A percentile compares a stretch with the other conserved stretches of the same genome.
Evolutionary conservation across 2,888 invertebrate species (phyloP).

Genomic region (Dendrolimus pini): DNA sequence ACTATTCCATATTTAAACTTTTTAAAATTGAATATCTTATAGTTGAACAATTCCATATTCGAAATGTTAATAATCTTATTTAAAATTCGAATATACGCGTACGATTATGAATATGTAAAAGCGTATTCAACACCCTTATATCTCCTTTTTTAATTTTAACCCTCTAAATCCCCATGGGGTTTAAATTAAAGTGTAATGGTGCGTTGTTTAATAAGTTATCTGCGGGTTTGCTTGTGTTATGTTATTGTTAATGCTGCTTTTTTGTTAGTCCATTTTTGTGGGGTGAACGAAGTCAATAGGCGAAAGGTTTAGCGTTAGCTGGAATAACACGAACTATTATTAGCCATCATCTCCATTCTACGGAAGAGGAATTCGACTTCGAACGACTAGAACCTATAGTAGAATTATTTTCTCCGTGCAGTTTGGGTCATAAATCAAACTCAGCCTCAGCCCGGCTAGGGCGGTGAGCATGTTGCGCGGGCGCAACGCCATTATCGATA

Average conservation of each 20-base stretch:
- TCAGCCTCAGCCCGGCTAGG: no score
- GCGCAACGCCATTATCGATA: no score
- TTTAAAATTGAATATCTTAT: no score
- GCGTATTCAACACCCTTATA: slow-evolving; percentile 47
- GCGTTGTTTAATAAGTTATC: slow-evolving; percentile 72
- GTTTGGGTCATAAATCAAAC: no score
- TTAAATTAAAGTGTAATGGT: slow-evolving; percentile 73
- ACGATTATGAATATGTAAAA: slow-evolving; percentile 60
- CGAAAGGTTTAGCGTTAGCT: neutral
- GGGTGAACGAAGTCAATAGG: neutral
- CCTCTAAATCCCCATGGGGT: slow-evolving; percentile 61
- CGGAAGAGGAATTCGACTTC: no score
- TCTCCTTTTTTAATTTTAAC: slow-evolving; percentile 56
- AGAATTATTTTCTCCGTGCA: no score
- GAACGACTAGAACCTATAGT: no score
- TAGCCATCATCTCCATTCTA: no score
- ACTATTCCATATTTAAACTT: no score
- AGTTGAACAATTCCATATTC: neutral
- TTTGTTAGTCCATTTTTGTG: slow-evolving; percentile 32
- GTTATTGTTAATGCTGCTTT: slow-evolving; percentile 69
- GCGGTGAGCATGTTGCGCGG: no score
- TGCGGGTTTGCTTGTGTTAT: slow-evolving; percentile 60
- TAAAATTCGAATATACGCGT: slow-evolving; percentile 1
- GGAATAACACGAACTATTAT: no score
- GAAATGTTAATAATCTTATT: neutral